phyloP scores from a whole-genome alignment of 2,113 vertebrate genomes.

The Lycocorax pyrrhopterus region DNA sequence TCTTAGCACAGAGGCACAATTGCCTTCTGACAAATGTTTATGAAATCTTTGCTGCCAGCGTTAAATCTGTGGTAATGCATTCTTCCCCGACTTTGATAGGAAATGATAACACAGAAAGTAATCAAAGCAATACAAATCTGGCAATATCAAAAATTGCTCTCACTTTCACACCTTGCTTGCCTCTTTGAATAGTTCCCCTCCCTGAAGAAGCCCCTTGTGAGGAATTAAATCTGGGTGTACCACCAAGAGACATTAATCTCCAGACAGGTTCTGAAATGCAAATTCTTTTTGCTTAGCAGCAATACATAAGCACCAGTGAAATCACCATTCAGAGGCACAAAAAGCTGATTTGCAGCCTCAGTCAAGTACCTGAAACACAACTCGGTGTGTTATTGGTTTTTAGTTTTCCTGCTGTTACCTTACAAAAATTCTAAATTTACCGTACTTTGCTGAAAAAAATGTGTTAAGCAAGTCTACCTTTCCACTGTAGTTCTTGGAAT shows the following conservation, averaged over 20 bases:
- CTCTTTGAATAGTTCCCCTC: neutral
- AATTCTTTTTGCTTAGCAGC: neutral
- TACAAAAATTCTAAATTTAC: neutral
- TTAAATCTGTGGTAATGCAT: neutral
- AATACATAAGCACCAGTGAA: neutral
- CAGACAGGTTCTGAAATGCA: neutral
- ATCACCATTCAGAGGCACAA: neutral
- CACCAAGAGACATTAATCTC: neutral
- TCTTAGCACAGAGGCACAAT: neutral
- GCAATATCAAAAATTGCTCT: neutral
- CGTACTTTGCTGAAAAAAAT: neutral
- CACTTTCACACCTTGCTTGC: neutral
- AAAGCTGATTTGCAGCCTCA: neutral
- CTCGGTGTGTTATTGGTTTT: neutral
- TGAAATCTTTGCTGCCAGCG: neutral
- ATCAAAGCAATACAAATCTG: neutral
- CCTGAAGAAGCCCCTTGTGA: neutral
- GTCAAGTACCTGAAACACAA: neutral
- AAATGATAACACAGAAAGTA: neutral
- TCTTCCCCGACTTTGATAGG: neutral
- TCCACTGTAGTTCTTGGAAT: neutral
- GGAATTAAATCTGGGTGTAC: neutral
- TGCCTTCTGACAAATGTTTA: neutral
- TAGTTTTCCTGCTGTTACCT: neutral
- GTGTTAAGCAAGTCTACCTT: neutral